Evolutionary conservation across 2,113 vertebrate genomes (phyloP), one percentile per base, ranked within the genome.

Genomic region (Murina feae): DNA sequence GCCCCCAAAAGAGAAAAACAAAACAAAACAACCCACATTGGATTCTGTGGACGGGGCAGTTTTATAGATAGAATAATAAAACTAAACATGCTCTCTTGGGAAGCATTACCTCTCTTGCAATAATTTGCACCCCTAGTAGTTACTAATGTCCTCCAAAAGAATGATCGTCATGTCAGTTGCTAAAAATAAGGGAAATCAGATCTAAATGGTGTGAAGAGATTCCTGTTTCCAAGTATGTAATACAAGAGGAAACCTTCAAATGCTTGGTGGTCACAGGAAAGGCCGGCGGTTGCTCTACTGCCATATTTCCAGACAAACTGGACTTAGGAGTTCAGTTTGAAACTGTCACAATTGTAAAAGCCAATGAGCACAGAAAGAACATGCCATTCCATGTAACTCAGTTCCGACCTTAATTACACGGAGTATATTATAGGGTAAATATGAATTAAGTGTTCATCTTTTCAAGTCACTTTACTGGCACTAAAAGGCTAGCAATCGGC

Each of bases 111-210:
- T 66, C 3, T 49, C 55, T 76, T 80, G 32, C 65, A 84, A 85
- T 51, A 58, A 81, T 93, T 76, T 90, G 28, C 13, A 58, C n/a
- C 39, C 84, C 42, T 95, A 95, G 51, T 84, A 69, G 51, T 65
- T 90, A 85, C 66, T 63, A 88, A 92, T 42, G 23, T 92, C 53
- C 51, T 95, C 86, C 75, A 35, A 25, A 87, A 95, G 86, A 90
- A 89, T 80, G 76, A 96, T 44, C 84, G 58, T 71, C 20, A 13
- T 51, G 75, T 76, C 88, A 78, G 44, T 84, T 72, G 32, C 17
- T 47, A 88, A 85, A 82, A 92, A 94, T 47, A 82, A 92, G 86
- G 79, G 35, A 78, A 90, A 90, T 84, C 53, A 90, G 44, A 39
- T 69, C 85, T 78, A 85, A 94, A 74, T 30, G 25, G 30, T 12